A percentile compares a stretch with the other conserved stretches of the same genome.
phyloP scores from a whole-genome alignment of 2,113 vertebrate genomes.

The Stegastes partitus region DNA sequence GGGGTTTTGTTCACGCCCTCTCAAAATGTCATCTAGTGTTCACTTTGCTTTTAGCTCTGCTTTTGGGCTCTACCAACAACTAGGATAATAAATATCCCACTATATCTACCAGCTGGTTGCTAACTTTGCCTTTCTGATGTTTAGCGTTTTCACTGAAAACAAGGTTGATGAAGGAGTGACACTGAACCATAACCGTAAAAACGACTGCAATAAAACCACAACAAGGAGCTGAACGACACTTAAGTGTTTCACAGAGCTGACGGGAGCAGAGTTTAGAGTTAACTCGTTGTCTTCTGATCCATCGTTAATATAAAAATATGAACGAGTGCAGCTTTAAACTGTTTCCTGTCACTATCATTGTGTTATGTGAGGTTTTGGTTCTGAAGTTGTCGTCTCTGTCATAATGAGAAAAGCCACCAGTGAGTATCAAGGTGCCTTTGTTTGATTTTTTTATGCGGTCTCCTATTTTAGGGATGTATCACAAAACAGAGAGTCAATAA shows the following conservation, averaged over 20 bases:
- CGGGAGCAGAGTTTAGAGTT: too few species aligned
- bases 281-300: background rate
- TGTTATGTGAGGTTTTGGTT: background rate
- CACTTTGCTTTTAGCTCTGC: too few species aligned
- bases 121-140: too few species aligned
- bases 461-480: conserved; percentile 1
- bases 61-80: too few species aligned
- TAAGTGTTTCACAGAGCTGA: background rate
- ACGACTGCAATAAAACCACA: background rate
- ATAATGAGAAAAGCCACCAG: too few species aligned
- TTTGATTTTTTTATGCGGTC: background rate
- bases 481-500: conserved; percentile 10
- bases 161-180: too few species aligned
- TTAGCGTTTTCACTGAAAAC: too few species aligned
- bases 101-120: too few species aligned
- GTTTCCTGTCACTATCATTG: background rate
- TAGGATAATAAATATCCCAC: too few species aligned
- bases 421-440: background rate
- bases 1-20: too few species aligned
- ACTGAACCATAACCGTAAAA: too few species aligned
- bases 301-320: background rate
- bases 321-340: background rate
- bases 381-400: background rate
- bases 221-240: background rate
- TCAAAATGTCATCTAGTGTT: too few species aligned